Base-by-base conservation (phyloP, 1,140 invertebrate species). In the Caenorhabditis remanei region DNA sequence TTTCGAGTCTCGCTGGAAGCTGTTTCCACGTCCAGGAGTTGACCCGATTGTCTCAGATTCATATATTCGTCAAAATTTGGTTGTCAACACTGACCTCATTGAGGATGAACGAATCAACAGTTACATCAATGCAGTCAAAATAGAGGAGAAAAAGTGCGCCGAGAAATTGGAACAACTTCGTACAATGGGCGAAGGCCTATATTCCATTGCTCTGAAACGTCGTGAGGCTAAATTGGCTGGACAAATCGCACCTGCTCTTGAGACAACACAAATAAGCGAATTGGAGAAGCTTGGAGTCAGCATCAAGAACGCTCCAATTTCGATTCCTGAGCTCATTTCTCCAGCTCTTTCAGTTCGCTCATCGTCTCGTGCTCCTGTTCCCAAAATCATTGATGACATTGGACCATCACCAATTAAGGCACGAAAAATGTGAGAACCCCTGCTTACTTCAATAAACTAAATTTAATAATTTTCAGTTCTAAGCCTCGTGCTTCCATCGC, bases 1-100 rank as follows among this genome's bases (percentile, higher is more conserved):
- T 24, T 91, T 92, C 71, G 89, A 91, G 19, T 40, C 79, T 19
- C 63, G 86, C 21, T 92, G 90, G 89, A 88, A 85, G 41, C 50
- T 83, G n/a, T 75, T 56, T 16, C 87, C 67, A n/a, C 21, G 86
- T 13, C 53, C 55, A 21, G 83, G 55, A 4, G 58, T 65, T 14
- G 24, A 67, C 16, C 58, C 32, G 19, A 85, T 63, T 24, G n/a
- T 65, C 16, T 32, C 83, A 53, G 55, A 58, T 14, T 63, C 58
- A 1, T 84, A 84, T 21, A 79, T 79, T 7, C 43, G 53, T 50
- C 71, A 79, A n/a, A 79, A 43, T 50, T 46, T 79, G 8, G n/a
- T 79, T 46, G 71, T 79, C 43, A 79, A 79, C 71, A 79, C 71
- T 11, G 71, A 79, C 40, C 46, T 50, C 40, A 53, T 79, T 43